These are phyloP conservation scores for Anoplopoma fimbria DNA, from an alignment of 2,113 vertebrate species.

Conservation along the genomic window DNA sequence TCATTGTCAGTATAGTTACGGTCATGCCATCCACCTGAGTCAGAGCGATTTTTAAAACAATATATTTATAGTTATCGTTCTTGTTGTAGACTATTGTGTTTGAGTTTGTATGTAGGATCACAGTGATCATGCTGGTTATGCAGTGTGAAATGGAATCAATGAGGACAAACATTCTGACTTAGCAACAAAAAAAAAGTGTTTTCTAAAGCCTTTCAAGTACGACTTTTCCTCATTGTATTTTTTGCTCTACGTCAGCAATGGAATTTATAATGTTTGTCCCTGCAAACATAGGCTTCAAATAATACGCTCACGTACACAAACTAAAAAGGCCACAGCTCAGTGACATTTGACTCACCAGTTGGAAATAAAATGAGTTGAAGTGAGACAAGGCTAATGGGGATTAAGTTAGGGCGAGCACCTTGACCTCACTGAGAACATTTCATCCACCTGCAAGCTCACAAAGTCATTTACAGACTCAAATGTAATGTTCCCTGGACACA, in stretches of 20 bases:
- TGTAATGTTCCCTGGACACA: slow-evolving; percentile 3
- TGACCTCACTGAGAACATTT: slow-evolving; percentile 19
- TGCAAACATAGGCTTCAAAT: slow-evolving; percentile 11
- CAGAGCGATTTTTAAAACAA: no score
- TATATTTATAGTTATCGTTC: no score
- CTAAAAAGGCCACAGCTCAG: slow-evolving; percentile 14
- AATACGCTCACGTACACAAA: not conserved
- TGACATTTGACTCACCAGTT: not conserved
- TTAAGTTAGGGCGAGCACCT: slow-evolving; percentile 6
- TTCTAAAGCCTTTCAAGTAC: not conserved
- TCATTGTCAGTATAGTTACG: no score
- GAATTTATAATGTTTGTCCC: slow-evolving; percentile 19
- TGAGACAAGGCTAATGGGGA: slow-evolving; percentile 20
- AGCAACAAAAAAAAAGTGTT: not conserved
- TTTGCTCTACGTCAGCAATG: not conserved
- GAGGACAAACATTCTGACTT: not conserved
- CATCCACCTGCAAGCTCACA: slow-evolving; percentile 5
- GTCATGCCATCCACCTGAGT: no score
- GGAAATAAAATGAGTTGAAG: not conserved
- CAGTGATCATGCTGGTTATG: not conserved
- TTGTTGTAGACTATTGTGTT: not conserved
- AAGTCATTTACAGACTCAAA: slow-evolving; percentile 1
- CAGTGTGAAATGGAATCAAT: not conserved
- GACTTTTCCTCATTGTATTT: not conserved
- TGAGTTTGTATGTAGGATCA: not conserved